Conservation (phyloP, 2,113 vertebrate genomes). For the Dromaius novaehollandiae region DNA sequence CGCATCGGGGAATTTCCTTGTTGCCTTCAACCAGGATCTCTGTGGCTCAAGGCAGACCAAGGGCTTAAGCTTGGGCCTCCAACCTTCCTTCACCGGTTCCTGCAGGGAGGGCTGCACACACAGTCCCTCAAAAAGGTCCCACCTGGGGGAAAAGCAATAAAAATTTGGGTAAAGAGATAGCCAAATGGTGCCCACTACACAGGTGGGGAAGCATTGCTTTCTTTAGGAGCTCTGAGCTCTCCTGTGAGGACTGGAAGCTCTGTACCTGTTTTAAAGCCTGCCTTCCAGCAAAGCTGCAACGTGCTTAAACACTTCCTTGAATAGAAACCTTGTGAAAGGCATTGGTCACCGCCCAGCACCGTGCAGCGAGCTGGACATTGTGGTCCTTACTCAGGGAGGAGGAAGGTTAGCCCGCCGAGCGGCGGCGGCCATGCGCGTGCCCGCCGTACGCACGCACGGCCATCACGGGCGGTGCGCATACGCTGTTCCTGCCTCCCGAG, state of each 20-base stretch:
- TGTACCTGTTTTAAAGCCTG: background rate
- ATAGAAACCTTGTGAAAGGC: fast-evolving
- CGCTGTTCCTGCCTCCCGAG: background rate
- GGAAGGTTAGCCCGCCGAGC: background rate
- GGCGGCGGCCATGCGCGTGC: background rate
- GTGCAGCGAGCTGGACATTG: fast-evolving
- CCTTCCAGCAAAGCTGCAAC: background rate
- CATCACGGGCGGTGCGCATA: constrained; percentile 14
- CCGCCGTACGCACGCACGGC: background rate
- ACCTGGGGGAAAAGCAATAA: background rate
- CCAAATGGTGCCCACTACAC: fast-evolving
- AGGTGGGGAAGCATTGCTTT: background rate
- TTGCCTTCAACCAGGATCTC: background rate
- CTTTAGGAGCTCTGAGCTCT: background rate
- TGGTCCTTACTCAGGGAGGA: background rate
- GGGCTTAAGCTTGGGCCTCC: background rate
- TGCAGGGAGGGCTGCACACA: no score
- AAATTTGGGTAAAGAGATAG: background rate
- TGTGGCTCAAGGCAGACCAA: background rate
- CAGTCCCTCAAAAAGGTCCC: background rate
- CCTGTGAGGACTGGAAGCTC: fast-evolving
- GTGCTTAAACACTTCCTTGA: background rate
- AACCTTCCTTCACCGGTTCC: background rate
- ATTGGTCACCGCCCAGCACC: background rate
- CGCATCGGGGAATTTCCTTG: background rate